Base-by-base conservation (phyloP, 2,888 invertebrate species). In the Leistus spinibarbis region DNA sequence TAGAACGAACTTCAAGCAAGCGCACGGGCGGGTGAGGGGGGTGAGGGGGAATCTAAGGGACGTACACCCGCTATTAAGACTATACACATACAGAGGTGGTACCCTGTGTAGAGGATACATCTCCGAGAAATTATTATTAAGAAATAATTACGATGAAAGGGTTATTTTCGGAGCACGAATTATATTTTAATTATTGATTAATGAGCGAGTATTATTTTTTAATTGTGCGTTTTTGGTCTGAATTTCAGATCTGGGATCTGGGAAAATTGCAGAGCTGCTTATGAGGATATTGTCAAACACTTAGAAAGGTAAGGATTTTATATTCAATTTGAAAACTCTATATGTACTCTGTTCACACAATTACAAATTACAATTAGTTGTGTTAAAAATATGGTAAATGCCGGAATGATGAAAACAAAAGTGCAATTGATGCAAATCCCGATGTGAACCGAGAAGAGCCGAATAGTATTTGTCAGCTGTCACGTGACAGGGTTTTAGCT, bases 261-360 rank as follows among this genome's bases (percentile, higher is more conserved):
- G 96, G 96, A 96, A 89, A 96, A 96, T 88, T 96, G 96, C 89
- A 91, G 95, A 87, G 95, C 95, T 79, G 95, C 95, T 81, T 96
- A 96, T 87, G 96, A 96, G 88, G 96, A 96, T 88, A 95, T 96
- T 87, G 95, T 96, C 81, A 96, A 96, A 89, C 96, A 96, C 86
- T 91, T 96, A 85, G 96, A 96, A 90, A 94, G 96, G 93, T 95
- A 92, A 89, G 93, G 86, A 76, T 69, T 69, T 77, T 24, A 17
- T 67, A 54, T 22, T 53, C 13, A 4, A 40, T 40, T 40, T 40
- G 7, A 40, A 40, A 40, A 13, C 40, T 13, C n/a, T n/a, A n/a
- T n/a, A n/a, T n/a, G n/a, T n/a, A n/a, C n/a, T n/a, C n/a, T n/a
- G n/a, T n/a, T n/a, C n/a, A n/a, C n/a, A n/a, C n/a, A n/a, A n/a